phyloP scores from a whole-genome alignment of 2,797 vertebrate genomes.

The Chaunax sp. region DNA sequence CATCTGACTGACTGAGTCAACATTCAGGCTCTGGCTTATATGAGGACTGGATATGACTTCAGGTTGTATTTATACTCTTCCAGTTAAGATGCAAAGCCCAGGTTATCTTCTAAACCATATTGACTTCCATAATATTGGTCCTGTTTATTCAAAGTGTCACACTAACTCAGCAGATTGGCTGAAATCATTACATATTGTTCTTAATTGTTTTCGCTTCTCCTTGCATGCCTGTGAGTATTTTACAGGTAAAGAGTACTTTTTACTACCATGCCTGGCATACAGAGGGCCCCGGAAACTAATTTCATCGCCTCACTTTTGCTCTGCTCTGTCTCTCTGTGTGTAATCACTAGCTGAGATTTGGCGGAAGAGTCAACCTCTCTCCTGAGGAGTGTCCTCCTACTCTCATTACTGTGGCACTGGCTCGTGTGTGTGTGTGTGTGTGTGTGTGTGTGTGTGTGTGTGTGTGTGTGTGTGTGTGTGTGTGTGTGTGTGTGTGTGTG shows the following conservation, averaged over 20 bases:
- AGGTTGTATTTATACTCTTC: slow-evolving; percentile 15
- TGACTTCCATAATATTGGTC: slow-evolving; percentile 31
- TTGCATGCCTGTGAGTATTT: slow-evolving; percentile 24
- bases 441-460: slow-evolving; percentile 21
- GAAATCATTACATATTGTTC: neutral
- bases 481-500: slow-evolving; percentile 17
- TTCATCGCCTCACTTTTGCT: slow-evolving; percentile 49
- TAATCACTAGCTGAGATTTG: slow-evolving; percentile 67
- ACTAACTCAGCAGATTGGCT: neutral
- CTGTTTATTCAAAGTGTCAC: neutral
- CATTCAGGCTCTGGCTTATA: neutral
- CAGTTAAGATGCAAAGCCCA: slow-evolving; percentile 33
- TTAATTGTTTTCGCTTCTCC: neutral
- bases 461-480: slow-evolving; percentile 20
- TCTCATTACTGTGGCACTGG: slow-evolving; percentile 71
- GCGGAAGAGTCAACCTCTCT: slow-evolving; percentile 73
- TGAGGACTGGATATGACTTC: slow-evolving; percentile 8
- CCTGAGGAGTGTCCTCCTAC: slow-evolving; percentile 79
- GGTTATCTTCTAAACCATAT: slow-evolving; percentile 32
- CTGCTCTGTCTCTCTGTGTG: slow-evolving; percentile 56
- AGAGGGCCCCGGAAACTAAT: slow-evolving; percentile 36
- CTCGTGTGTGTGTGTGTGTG: slow-evolving; percentile 26
- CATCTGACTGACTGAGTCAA: slow-evolving; percentile 6
- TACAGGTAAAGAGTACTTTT: slow-evolving; percentile 29
- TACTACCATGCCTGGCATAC: slow-evolving; percentile 27